Conservation (phyloP, 2,113 vertebrate species). For the Cyanoliseus patagonus region DNA sequence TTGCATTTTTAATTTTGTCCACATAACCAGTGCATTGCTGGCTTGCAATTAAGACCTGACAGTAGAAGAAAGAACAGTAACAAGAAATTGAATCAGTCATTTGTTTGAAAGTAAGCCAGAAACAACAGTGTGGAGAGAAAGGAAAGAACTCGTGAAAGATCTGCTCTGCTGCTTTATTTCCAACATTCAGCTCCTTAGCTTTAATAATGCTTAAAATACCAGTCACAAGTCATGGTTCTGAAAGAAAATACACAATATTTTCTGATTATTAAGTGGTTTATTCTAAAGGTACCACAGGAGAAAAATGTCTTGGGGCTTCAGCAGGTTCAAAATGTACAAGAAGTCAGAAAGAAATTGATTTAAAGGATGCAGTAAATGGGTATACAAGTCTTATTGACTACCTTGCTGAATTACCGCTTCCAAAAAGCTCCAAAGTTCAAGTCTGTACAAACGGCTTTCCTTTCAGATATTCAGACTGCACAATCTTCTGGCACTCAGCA, state of each 20-base stretch:
- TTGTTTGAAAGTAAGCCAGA: neutral
- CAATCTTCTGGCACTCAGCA: neutral
- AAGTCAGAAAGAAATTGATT: constrained; percentile 20
- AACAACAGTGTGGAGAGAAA: neutral
- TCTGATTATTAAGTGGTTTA: neutral
- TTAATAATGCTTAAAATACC: neutral
- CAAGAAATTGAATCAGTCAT: neutral
- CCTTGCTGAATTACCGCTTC: neutral
- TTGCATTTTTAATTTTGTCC: neutral
- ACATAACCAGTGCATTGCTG: neutral
- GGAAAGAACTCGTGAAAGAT: neutral
- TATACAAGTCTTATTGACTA: constrained; percentile 18
- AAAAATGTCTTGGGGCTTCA: neutral
- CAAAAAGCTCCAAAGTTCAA: neutral
- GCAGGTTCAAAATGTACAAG: neutral
- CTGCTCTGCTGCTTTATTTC: neutral
- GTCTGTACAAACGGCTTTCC: neutral
- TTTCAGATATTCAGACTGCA: neutral
- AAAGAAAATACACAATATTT: neutral
- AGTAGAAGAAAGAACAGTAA: neutral
- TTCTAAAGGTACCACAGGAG: neutral
- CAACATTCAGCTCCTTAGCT: neutral
- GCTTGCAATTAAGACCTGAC: neutral
- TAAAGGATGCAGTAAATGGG: constrained; percentile 26
- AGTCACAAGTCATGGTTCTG: neutral